Percentiles rank a stretch among this genome's conserved stretches.
Evolutionary conservation across 1,140 invertebrate genomes (phyloP).

Genomic region (Zaprionus africanus): DNA sequence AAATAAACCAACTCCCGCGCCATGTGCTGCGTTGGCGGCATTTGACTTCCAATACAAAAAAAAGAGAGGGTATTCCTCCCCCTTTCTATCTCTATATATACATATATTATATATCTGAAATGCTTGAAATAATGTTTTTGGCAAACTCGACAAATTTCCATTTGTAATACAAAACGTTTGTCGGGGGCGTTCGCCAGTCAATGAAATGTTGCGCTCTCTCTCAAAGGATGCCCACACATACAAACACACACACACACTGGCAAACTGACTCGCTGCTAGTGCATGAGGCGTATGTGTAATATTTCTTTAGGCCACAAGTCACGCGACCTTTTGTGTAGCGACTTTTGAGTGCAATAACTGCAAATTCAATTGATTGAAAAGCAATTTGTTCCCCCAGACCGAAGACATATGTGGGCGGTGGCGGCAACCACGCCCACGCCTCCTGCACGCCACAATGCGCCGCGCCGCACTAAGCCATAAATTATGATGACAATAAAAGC

Average conservation of each 20-base stretch:
- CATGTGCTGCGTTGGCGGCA: constrained; percentile 41
- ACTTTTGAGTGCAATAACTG: constrained; percentile 74
- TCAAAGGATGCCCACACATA: not conserved
- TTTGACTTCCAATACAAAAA: constrained; percentile 9
- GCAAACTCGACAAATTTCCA: constrained; percentile 70
- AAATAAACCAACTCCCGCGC: constrained; percentile 71
- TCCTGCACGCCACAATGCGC: constrained; percentile 54
- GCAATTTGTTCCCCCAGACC: constrained; percentile 59
- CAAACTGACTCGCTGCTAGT: constrained; percentile 1
- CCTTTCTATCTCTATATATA: not conserved
- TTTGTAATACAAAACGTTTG: constrained; percentile 74
- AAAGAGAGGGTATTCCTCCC: not conserved
- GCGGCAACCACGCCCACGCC: constrained; percentile 41
- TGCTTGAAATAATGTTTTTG: constrained; percentile 55
- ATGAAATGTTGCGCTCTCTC: constrained; percentile 32
- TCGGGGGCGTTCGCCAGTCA: constrained; percentile 76
- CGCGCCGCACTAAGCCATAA: constrained; percentile 58
- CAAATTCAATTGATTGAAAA: constrained; percentile 80
- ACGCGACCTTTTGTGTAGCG: constrained; percentile 46
- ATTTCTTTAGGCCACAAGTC: constrained; percentile 32
- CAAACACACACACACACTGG: not conserved
- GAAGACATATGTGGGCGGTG: constrained; percentile 42
- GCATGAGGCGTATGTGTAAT: constrained; percentile 64
- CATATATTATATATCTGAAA: constrained; percentile 11
- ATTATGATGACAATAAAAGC: constrained; percentile 66